Evolutionary conservation across 2,888 invertebrate genomes (phyloP).

Genomic region (Girardia tigrina): DNA sequence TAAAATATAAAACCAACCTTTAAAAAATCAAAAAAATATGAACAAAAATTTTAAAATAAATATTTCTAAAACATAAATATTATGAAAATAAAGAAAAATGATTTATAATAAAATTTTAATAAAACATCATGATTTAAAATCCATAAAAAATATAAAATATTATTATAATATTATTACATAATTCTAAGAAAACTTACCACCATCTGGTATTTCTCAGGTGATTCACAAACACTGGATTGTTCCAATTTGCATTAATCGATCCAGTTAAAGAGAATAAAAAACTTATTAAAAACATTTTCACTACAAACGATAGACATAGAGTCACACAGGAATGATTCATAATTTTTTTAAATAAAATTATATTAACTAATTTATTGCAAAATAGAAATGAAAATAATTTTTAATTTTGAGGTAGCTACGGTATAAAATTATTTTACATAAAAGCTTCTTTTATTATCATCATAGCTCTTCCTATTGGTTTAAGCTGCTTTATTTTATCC

Average conservation of each 20-base stretch:
- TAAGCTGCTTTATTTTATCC: slow-evolving; percentile 3
- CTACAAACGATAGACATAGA: not conserved
- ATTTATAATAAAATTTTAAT: not conserved
- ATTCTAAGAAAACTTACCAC: not conserved
- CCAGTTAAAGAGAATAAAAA: slow-evolving; percentile 5
- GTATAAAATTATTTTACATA: not conserved
- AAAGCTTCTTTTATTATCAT: not conserved
- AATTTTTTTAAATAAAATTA: not conserved
- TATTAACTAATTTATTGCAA: not conserved
- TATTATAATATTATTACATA: not conserved
- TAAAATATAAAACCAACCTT: not conserved
- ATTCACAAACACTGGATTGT: not conserved
- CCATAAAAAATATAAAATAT: not conserved
- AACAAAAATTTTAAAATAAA: not conserved
- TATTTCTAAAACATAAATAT: not conserved
- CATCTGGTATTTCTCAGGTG: slow-evolving; percentile 1
- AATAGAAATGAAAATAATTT: not conserved
- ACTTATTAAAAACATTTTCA: not conserved
- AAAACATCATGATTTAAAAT: not conserved
- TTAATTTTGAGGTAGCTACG: slow-evolving; percentile 16
- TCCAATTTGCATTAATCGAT: slow-evolving; percentile 15
- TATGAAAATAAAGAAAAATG: not conserved
- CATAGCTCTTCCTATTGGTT: not conserved
- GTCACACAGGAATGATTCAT: not conserved
- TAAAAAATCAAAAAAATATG: not conserved